These are phyloP conservation scores for Acrocephalus scirpaceus DNA, from an alignment of 2,797 vertebrate genomes.

Conservation along the genomic window DNA sequence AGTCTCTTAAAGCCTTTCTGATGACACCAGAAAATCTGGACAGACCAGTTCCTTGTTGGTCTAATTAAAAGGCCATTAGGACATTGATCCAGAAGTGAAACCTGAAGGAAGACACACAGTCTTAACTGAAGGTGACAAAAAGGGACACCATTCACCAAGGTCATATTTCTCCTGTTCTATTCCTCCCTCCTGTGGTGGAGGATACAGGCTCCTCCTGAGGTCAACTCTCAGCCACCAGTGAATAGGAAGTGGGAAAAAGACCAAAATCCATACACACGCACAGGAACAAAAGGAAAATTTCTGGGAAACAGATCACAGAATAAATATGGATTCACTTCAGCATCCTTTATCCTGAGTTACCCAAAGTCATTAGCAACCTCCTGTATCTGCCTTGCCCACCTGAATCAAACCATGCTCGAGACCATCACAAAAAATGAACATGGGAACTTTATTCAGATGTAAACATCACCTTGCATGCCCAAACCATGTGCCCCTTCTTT, in stretches of 20 bases:
- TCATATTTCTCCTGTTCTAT: accelerated
- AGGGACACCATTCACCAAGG: background rate
- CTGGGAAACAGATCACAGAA: background rate
- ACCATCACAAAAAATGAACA: background rate
- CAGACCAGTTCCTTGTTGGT: constrained; percentile 6
- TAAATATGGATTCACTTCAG: background rate
- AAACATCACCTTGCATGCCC: background rate
- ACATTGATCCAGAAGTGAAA: background rate
- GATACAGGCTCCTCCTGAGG: background rate
- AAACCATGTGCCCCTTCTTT: background rate
- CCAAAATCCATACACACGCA: background rate
- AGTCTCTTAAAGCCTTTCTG: background rate
- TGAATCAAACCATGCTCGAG: accelerated
- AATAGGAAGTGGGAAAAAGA: background rate
- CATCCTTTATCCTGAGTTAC: background rate
- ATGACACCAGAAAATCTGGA: constrained; percentile 50
- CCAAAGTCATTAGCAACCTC: background rate
- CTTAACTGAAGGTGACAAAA: background rate
- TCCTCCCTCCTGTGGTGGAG: background rate
- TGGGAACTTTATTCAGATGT: accelerated
- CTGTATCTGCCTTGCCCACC: background rate
- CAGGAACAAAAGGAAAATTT: background rate
- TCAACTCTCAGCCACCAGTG: background rate
- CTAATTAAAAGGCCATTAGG: constrained; percentile 6
- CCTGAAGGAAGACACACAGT: background rate